These are phyloP conservation scores for Microcebus griseorufus DNA, from an alignment of 2,113 vertebrate genomes.

Conservation along the genomic window DNA sequence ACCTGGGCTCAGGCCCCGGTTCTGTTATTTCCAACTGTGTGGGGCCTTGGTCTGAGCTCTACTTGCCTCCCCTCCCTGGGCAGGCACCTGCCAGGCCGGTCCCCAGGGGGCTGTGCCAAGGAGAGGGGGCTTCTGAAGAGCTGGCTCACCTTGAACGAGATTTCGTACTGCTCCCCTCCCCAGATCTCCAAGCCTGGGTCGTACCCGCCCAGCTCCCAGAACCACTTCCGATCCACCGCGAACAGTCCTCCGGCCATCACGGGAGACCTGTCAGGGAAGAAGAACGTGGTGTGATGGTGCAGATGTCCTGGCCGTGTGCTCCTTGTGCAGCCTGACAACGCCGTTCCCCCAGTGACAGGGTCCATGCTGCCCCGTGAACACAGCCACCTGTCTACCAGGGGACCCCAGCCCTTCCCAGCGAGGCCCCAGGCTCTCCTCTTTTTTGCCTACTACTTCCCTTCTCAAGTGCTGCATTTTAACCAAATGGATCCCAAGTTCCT, in stretches of 20 bases:
- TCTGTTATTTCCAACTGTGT: neutral
- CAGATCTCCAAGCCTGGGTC: conserved; percentile 92
- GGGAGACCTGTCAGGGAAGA: conserved; percentile 90
- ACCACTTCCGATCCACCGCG: conserved; percentile 98
- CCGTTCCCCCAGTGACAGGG: accelerated
- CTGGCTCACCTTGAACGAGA: conserved; percentile 91
- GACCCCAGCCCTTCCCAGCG: neutral
- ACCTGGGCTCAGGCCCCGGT: neutral
- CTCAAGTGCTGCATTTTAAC: neutral
- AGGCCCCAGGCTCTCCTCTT: neutral
- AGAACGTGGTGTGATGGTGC: conserved; percentile 15
- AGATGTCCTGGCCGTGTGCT: neutral
- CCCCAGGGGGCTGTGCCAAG: neutral
- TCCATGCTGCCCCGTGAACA: neutral
- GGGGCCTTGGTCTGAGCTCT: neutral
- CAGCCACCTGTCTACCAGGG: neutral
- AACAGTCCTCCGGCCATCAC: conserved; percentile 99
- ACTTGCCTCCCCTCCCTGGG: neutral
- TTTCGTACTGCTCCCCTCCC: conserved; percentile 93
- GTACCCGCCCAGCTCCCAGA: conserved; percentile 92
- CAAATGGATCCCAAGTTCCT: neutral
- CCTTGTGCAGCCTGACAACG: accelerated
- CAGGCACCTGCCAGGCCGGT: neutral
- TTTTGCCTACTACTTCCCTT: neutral
- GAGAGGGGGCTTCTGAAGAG: conserved; percentile 60